A percentile compares a stretch with the other conserved stretches of the same genome.
These are phyloP conservation scores for Chromobotia macracanthus DNA, from an alignment of 2,797 vertebrate species.

Conservation along the genomic window DNA sequence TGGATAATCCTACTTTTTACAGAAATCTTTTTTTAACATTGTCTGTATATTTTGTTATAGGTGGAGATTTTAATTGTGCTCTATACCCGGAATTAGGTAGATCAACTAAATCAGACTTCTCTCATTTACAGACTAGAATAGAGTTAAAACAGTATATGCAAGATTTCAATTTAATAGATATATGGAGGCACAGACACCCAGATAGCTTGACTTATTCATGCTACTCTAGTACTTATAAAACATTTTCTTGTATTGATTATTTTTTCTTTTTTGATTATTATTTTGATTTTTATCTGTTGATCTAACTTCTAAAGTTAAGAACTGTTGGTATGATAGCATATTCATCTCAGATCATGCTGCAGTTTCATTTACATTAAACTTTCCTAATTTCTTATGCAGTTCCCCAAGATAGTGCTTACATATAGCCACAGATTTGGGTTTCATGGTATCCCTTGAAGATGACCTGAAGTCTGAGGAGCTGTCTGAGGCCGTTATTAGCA, in stretches of 20 bases:
- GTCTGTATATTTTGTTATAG: too few relatives aligned
- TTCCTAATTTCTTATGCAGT: constrained; percentile 2
- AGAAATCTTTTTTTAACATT: neutral
- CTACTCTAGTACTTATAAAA: constrained; percentile 31
- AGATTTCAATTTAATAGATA: constrained; percentile 8
- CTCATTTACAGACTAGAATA: constrained; percentile 26
- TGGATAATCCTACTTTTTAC: neutral
- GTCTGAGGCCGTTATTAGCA: too few relatives aligned
- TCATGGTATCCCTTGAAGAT: too few relatives aligned
- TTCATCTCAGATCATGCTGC: constrained; percentile 36
- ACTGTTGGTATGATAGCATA: constrained; percentile 36
- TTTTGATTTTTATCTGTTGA: neutral
- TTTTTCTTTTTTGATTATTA: too few relatives aligned
- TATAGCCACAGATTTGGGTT: too few relatives aligned
- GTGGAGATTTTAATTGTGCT: too few relatives aligned
- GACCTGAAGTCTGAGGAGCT: too few relatives aligned
- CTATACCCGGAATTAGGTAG: constrained; percentile 19
- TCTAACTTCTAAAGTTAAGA: constrained; percentile 17
- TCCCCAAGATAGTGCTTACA: neutral
- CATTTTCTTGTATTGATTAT: constrained; percentile 43
- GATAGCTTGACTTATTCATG: constrained; percentile 30
- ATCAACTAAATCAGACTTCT: constrained; percentile 15
- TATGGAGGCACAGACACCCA: neutral
- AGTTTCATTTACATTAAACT: constrained; percentile 19
- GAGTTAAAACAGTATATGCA: constrained; percentile 6